phyloP scores from a whole-genome alignment of 2,797 vertebrate species.

The Gymnoscopelus microlampas region DNA sequence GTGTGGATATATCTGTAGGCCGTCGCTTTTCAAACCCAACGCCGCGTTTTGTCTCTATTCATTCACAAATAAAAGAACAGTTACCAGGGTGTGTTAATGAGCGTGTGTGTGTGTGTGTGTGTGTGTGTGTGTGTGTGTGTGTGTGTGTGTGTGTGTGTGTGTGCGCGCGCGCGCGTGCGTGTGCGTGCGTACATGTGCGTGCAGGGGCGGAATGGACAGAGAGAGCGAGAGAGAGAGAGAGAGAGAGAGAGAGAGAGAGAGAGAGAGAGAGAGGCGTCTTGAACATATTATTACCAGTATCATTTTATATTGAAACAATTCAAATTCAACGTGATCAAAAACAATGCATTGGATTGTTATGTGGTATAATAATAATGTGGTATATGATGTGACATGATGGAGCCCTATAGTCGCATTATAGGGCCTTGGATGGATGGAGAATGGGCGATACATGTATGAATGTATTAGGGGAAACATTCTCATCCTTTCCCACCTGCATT shows the following conservation, averaged over 20 bases:
- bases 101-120: constrained; percentile 45
- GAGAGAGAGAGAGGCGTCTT: constrained; percentile 56
- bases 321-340: constrained; percentile 31
- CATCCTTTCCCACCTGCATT: constrained; percentile 66
- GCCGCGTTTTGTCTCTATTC: constrained; percentile 81
- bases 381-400: constrained; percentile 50
- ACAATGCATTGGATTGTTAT: constrained; percentile 10
- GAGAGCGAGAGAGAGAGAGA: no score
- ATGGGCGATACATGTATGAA: constrained; percentile 80
- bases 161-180: no score
- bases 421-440: constrained; percentile 78
- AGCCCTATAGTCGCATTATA: constrained; percentile 56
- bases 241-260: no score
- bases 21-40: constrained; percentile 59
- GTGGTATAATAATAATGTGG: constrained; percentile 63
- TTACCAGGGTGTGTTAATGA: constrained; percentile 71
- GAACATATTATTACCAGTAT: constrained; percentile 16
- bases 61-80: constrained; percentile 81
- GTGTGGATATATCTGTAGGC: constrained; percentile 1
- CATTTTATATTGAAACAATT: constrained; percentile 37
- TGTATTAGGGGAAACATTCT: constrained; percentile 70
- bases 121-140: no score
- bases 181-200: no score
- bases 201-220: constrained; percentile 66
- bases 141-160: no score